A percentile compares a stretch with the other conserved stretches of the same genome.
Evolutionary conservation across 2,113 vertebrate genomes (phyloP).

Genomic region (Stigmatopora argus): DNA sequence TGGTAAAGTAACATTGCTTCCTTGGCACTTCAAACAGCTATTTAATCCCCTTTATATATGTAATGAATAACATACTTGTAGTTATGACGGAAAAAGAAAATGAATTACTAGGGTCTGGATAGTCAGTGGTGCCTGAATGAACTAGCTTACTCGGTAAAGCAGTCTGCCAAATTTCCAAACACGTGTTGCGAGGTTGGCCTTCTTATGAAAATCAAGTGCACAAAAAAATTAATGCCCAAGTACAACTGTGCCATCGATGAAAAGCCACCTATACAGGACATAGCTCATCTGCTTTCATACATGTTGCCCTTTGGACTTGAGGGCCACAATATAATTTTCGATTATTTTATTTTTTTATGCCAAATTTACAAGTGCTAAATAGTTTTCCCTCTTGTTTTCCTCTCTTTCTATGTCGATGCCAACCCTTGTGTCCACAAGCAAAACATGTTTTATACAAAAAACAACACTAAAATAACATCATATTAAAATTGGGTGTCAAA

Average conservation of each 20-base stretch:
- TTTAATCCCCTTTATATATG: no score
- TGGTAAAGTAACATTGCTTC: no score
- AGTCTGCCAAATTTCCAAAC: no score
- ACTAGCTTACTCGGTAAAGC: no score
- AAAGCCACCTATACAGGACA: conserved; percentile 63
- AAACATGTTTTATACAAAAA: conserved; percentile 27
- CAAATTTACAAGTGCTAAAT: conserved; percentile 22
- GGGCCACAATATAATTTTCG: conserved; percentile 30
- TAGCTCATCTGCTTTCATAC: conserved; percentile 43
- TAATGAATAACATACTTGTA: no score
- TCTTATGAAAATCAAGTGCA: no score
- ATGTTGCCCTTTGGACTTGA: conserved; percentile 41
- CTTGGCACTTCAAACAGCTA: no score
- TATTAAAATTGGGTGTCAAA: conserved; percentile 37
- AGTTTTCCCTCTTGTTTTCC: not conserved
- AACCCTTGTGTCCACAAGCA: conserved; percentile 48
- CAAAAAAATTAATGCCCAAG: no score
- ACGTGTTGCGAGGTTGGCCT: no score
- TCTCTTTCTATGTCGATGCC: conserved; percentile 29
- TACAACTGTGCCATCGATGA: not conserved
- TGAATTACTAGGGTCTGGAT: no score
- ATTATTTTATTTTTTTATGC: conserved; percentile 30
- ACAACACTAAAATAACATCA: conserved; percentile 39
- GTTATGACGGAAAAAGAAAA: no score
- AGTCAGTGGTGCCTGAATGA: no score